phyloP scores from a whole-genome alignment of 2,888 invertebrate species.

The Anthoptus insignis region DNA sequence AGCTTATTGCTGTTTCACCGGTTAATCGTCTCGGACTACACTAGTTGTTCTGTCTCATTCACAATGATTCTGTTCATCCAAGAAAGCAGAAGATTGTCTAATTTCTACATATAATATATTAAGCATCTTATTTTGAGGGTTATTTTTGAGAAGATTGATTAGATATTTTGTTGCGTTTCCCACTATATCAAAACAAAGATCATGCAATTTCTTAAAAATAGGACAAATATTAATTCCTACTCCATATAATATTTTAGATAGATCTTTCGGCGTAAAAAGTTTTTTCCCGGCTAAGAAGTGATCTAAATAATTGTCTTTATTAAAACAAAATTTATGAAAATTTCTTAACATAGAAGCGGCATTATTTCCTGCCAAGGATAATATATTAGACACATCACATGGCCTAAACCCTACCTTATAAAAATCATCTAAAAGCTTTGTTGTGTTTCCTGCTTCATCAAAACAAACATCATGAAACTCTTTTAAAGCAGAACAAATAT shows the following conservation, averaged over 20 bases:
- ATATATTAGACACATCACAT: slow-evolving; percentile 55
- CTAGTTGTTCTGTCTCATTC: background rate
- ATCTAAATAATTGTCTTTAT: slow-evolving; percentile 56
- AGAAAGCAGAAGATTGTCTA: slow-evolving; percentile 8
- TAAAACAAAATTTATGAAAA: slow-evolving; percentile 58
- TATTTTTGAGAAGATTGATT: slow-evolving; percentile 53
- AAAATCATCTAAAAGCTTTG: slow-evolving; percentile 55
- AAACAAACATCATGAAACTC: slow-evolving; percentile 56
- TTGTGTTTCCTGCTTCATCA: slow-evolving; percentile 56
- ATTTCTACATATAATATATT: slow-evolving; percentile 38
- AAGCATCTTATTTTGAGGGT: slow-evolving; percentile 42
- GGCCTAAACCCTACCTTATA: slow-evolving; percentile 47
- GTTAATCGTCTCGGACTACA: background rate
- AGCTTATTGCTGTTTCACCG: background rate
- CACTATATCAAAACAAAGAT: slow-evolving; percentile 56
- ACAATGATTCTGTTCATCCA: slow-evolving; percentile 2
- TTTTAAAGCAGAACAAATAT: slow-evolving; percentile 57
- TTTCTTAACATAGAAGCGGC: slow-evolving; percentile 54
- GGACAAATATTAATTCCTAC: slow-evolving; percentile 51
- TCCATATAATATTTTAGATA: slow-evolving; percentile 51
- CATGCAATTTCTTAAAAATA: slow-evolving; percentile 47
- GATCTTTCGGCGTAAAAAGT: slow-evolving; percentile 55
- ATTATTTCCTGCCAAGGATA: slow-evolving; percentile 56
- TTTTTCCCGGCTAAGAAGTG: slow-evolving; percentile 52
- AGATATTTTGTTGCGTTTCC: slow-evolving; percentile 58